Percentiles rank a stretch among this genome's conserved stretches.
phyloP scores from a whole-genome alignment of 2,113 vertebrate species.

The Nyctereutes procyonoides region DNA sequence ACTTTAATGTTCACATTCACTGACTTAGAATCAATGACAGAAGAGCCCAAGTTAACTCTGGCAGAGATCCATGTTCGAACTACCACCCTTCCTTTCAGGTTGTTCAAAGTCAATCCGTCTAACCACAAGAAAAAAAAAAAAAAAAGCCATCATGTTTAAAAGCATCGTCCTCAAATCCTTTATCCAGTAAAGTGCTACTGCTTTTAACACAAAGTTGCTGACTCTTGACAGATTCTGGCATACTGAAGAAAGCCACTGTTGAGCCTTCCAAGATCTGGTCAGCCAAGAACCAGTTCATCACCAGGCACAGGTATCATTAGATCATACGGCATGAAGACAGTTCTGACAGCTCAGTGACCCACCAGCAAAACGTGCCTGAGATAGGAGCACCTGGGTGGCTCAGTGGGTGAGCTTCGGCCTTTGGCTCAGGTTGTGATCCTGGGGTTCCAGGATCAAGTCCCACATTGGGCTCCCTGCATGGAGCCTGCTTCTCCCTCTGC shows the following conservation, averaged over 20 bases:
- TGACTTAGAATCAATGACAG: not conserved
- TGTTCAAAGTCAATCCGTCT: not conserved
- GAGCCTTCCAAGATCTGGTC: not conserved
- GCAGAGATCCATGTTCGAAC: conserved; percentile 5
- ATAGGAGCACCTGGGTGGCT: not conserved
- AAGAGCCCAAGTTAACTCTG: not conserved
- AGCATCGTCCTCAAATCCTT: conserved; percentile 45
- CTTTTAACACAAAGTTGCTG: conserved; percentile 27
- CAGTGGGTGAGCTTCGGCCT: no score
- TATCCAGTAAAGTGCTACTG: not conserved
- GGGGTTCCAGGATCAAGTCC: no score
- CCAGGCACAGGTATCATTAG: not conserved
- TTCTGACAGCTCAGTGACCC: not conserved
- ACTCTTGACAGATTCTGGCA: not conserved
- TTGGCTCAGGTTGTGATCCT: no score
- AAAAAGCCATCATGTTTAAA: not conserved
- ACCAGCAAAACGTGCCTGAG: not conserved
- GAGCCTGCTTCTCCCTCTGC: no score
- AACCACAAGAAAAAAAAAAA: not conserved
- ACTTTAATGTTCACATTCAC: conserved; percentile 8
- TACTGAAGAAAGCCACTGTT: not conserved
- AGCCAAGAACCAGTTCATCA: not conserved
- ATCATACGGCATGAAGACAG: not conserved
- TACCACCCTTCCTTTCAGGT: not conserved
- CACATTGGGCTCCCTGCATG: no score